Evolutionary conservation across 1,140 invertebrate species (phyloP).

Genomic region (Caerostris darwini): DNA sequence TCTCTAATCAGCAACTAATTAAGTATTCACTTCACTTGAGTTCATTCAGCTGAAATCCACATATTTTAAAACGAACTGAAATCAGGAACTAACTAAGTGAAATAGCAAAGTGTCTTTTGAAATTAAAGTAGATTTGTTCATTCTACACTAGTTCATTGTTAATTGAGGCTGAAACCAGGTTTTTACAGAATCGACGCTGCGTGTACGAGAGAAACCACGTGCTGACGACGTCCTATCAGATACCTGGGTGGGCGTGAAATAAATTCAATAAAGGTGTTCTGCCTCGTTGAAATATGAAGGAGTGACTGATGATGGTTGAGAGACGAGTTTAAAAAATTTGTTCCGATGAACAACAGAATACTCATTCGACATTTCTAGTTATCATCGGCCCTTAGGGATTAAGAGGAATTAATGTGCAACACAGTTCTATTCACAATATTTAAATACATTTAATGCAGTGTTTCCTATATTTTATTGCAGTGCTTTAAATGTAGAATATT

Average conservation of each 20-base stretch:
- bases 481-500: no score
- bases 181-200: background rate
- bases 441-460: no score
- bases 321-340: background rate
- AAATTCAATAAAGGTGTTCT: background rate
- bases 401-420: no score
- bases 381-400: background rate
- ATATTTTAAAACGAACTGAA: no score
- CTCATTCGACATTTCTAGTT: background rate
- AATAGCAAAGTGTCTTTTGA: background rate
- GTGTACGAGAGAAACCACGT: background rate
- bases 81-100: no score
- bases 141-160: background rate
- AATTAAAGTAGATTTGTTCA: background rate
- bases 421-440: no score
- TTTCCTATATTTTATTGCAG: no score
- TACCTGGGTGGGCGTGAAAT: conserved; percentile 8
- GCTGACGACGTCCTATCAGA: conserved; percentile 25
- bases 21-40: no score
- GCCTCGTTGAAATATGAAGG: background rate
- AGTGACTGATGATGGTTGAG: background rate
- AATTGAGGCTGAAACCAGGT: background rate
- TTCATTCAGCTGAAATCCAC: no score
- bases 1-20: no score
- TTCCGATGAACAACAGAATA: background rate